Evolutionary conservation across 2,888 invertebrate genomes (phyloP).

Genomic region (Drosophila fulvimacula): DNA sequence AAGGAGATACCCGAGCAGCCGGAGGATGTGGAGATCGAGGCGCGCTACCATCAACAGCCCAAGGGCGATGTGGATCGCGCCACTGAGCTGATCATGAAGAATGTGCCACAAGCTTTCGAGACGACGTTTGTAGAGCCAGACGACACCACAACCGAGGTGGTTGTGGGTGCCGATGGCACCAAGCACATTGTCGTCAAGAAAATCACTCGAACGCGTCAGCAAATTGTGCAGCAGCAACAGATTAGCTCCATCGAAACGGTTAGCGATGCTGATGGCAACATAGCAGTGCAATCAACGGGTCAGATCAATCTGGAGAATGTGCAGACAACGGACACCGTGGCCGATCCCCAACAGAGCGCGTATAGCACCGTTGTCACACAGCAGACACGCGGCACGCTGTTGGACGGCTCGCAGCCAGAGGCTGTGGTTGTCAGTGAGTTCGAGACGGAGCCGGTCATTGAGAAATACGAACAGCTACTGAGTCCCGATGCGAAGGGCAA

Average conservation of each 20-base stretch:
- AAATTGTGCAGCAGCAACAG: constrained; percentile 87
- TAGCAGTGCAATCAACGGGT: constrained; percentile 86
- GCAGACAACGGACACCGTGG: constrained; percentile 65
- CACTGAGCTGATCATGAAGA: constrained; percentile 90
- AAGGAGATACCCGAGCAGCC: constrained; percentile 86
- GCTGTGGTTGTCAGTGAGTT: constrained; percentile 75
- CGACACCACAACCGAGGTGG: constrained; percentile 92
- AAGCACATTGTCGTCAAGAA: constrained; percentile 92
- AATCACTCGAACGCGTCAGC: constrained; percentile 89
- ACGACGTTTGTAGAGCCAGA: constrained; percentile 93
- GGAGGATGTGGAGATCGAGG: constrained; percentile 89
- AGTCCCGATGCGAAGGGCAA: constrained; percentile 77
- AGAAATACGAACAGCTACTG: constrained; percentile 79
- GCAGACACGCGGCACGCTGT: constrained; percentile 72
- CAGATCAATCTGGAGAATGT: constrained; percentile 88
- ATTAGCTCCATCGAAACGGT: constrained; percentile 86
- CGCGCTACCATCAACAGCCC: constrained; percentile 88
- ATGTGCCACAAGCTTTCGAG: constrained; percentile 91
- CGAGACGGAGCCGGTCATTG: constrained; percentile 81
- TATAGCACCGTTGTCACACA: constrained; percentile 84
- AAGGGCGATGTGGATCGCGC: constrained; percentile 86
- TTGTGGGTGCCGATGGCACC: constrained; percentile 91
- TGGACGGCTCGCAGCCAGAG: constrained; percentile 78
- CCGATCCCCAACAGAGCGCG: constrained; percentile 87
- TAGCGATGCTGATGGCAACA: constrained; percentile 87